Percentiles rank a stretch among this genome's conserved stretches.
Evolutionary conservation across 2,888 invertebrate species (phyloP).

Genomic region (Dasypogon diadema): DNA sequence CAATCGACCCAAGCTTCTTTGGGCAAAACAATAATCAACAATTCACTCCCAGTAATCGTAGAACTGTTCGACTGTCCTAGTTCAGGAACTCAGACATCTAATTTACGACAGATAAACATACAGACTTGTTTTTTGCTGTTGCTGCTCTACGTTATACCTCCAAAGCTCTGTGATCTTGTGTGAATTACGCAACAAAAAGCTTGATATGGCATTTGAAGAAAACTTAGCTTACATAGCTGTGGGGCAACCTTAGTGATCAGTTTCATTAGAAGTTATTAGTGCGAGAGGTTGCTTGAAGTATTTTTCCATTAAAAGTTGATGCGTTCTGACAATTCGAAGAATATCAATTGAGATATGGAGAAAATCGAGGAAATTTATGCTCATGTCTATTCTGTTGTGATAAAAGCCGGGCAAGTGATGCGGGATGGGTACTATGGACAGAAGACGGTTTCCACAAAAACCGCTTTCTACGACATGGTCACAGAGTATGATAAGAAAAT

Average conservation of each 20-base stretch:
- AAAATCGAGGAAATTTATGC: constrained; percentile 63
- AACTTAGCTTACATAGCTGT: neutral
- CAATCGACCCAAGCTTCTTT: too few relatives aligned
- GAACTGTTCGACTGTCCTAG: too few relatives aligned
- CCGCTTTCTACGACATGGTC: constrained; percentile 78
- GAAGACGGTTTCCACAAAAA: constrained; percentile 70
- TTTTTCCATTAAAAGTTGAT: neutral
- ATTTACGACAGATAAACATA: too few relatives aligned
- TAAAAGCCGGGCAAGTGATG: constrained; percentile 64
- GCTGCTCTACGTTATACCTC: neutral
- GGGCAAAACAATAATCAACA: too few relatives aligned
- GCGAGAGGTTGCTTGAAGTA: neutral
- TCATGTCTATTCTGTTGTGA: constrained; percentile 63
- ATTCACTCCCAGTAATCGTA: too few relatives aligned
- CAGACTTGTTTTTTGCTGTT: too few relatives aligned
- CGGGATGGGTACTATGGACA: constrained; percentile 62
- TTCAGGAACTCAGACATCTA: too few relatives aligned
- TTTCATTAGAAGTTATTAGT: neutral
- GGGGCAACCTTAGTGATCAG: neutral
- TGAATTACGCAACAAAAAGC: neutral
- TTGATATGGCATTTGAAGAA: neutral
- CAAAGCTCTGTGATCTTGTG: neutral
- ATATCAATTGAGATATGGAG: constrained; percentile 24
- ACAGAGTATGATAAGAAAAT: constrained; percentile 83
- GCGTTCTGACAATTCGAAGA: neutral